Conservation (phyloP, 2,888 invertebrate genomes). For the Isotomurus palustris region DNA sequence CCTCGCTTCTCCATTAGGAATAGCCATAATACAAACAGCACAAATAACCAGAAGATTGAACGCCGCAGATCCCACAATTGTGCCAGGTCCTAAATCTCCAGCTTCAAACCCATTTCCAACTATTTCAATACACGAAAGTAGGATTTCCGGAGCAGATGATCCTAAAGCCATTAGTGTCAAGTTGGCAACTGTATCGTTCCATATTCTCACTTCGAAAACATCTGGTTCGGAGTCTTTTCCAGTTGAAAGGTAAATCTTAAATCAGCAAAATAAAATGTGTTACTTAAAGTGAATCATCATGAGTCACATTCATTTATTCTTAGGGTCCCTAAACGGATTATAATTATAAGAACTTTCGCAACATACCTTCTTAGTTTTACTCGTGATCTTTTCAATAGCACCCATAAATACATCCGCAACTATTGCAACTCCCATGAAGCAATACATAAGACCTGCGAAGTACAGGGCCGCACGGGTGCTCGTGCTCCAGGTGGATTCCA, state of each 20-base stretch:
- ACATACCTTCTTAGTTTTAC: conserved; percentile 52
- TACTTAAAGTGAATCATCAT: background rate
- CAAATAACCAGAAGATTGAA: conserved; percentile 57
- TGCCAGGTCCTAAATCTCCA: conserved; percentile 56
- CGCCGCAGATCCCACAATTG: conserved; percentile 58
- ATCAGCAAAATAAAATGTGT: background rate
- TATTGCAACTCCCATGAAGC: conserved; percentile 58
- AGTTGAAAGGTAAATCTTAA: conserved; percentile 41
- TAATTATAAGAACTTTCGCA: background rate
- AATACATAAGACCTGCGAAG: conserved; percentile 54
- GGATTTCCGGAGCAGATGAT: conserved; percentile 57
- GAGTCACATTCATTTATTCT: background rate
- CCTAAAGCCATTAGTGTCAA: conserved; percentile 58
- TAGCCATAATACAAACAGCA: conserved; percentile 55
- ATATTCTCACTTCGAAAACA: conserved; percentile 52
- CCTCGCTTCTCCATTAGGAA: conserved; percentile 51
- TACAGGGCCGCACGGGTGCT: conserved; percentile 52
- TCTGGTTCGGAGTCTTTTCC: conserved; percentile 50
- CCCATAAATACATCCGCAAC: conserved; percentile 60
- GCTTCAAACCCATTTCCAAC: conserved; percentile 50
- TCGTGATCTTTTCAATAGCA: conserved; percentile 57
- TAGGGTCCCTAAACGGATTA: background rate
- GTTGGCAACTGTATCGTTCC: conserved; percentile 59
- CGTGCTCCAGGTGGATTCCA: conserved; percentile 53
- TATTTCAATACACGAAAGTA: conserved; percentile 56